A percentile compares a stretch with the other conserved stretches of the same genome.
Evolutionary conservation across 2,888 invertebrate species (phyloP).

Genomic region (Catocala fraxini): DNA sequence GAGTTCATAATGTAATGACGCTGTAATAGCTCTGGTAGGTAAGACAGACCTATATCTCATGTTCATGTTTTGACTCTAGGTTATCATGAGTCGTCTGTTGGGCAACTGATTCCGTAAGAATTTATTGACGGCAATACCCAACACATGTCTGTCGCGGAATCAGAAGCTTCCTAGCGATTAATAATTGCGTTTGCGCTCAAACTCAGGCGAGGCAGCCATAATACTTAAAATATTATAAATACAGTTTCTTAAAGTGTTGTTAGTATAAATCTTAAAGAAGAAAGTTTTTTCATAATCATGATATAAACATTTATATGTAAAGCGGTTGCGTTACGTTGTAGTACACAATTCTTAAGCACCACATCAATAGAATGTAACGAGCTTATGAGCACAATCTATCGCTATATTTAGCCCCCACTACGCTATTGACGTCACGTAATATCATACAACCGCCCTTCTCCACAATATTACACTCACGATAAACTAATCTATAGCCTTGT

Average conservation of each 20-base stretch:
- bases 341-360: no score
- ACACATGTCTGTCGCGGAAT: no score
- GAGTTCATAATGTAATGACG: no score
- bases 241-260: neutral
- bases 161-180: no score
- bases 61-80: no score
- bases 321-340: no score
- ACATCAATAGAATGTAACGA: slow-evolving; percentile 17
- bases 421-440: slow-evolving; percentile 30
- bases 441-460: slow-evolving; percentile 21
- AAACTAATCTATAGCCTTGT: slow-evolving; percentile 20
- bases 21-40: no score
- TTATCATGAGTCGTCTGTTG: no score
- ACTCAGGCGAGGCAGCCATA: neutral
- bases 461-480: slow-evolving; percentile 29
- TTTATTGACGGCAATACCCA: no score
- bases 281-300: neutral
- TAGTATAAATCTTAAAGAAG: neutral
- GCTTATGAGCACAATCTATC: slow-evolving; percentile 9
- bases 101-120: no score
- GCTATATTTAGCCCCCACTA: slow-evolving; percentile 24
- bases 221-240: neutral
- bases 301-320: slow-evolving; percentile 1
- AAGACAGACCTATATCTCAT: no score
- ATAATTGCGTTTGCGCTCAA: no score